phyloP scores from a whole-genome alignment of 2,113 vertebrate genomes.

The Glaucidium brasilianum region DNA sequence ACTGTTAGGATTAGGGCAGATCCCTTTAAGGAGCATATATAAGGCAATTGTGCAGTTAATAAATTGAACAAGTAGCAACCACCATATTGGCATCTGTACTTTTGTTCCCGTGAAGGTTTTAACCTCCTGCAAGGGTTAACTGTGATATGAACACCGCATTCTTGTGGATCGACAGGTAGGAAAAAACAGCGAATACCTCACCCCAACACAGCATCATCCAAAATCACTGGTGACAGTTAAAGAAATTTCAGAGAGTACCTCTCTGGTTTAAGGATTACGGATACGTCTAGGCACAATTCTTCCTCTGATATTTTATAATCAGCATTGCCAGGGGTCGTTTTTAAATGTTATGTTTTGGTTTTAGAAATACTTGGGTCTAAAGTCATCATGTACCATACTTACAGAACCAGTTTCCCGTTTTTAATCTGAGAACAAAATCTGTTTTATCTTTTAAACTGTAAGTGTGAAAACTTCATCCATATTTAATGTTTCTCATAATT shows the following conservation, averaged over 20 bases:
- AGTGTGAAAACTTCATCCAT: background rate
- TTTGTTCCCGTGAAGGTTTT: no score
- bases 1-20: no score
- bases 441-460: background rate
- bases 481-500: conserved; percentile 43
- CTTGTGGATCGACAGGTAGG: no score
- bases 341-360: background rate
- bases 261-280: background rate
- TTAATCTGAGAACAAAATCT: background rate
- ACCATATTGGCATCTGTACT: no score
- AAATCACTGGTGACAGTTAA: background rate
- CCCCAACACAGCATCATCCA: background rate
- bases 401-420: background rate
- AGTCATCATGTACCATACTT: background rate
- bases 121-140: no score
- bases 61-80: no score
- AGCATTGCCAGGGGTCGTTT: background rate
- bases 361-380: background rate
- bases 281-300: background rate
- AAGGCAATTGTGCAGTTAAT: no score
- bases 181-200: no score
- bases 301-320: background rate
- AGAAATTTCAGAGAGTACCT: background rate
- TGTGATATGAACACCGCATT: no score
- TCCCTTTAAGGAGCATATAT: no score